Evolutionary conservation across 2,888 invertebrate species (phyloP).

Genomic region (Orthosia gothica): DNA sequence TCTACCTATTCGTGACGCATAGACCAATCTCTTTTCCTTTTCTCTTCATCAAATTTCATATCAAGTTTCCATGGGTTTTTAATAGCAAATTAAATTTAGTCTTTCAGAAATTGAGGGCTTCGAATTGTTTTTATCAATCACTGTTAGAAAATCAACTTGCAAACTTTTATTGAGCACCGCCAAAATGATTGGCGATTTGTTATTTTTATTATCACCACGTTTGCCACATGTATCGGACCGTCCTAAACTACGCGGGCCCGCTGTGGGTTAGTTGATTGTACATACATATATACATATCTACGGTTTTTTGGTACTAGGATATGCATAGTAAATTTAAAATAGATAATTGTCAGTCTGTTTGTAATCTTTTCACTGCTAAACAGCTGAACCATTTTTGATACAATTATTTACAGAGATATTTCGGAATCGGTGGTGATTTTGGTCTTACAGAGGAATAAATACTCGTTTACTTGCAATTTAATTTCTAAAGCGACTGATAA

Average conservation of each 20-base stretch:
- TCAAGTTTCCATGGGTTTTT: not conserved
- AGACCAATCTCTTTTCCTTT: not conserved
- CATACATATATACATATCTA: too few species aligned
- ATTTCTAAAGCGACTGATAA: slow-evolving; percentile 12
- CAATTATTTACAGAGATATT: too few species aligned
- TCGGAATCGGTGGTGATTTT: not conserved
- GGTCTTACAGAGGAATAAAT: not conserved
- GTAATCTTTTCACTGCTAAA: not conserved
- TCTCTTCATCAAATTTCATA: not conserved
- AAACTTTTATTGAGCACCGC: not conserved
- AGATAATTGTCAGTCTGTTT: not conserved
- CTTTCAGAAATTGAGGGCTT: slow-evolving; percentile 9
- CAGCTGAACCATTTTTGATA: not conserved
- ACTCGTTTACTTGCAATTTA: not conserved
- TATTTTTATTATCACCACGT: not conserved
- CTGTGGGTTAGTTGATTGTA: too few species aligned
- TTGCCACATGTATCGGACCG: too few species aligned
- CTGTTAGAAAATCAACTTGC: not conserved
- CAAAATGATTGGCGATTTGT: not conserved
- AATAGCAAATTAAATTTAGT: not conserved
- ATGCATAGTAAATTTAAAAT: too few species aligned
- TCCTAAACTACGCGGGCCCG: too few species aligned
- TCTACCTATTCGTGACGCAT: not conserved
- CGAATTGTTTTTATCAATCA: not conserved
- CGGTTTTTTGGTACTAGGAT: too few species aligned